phyloP scores from a whole-genome alignment of 2,113 vertebrate genomes.

The Vireo altiloquus region DNA sequence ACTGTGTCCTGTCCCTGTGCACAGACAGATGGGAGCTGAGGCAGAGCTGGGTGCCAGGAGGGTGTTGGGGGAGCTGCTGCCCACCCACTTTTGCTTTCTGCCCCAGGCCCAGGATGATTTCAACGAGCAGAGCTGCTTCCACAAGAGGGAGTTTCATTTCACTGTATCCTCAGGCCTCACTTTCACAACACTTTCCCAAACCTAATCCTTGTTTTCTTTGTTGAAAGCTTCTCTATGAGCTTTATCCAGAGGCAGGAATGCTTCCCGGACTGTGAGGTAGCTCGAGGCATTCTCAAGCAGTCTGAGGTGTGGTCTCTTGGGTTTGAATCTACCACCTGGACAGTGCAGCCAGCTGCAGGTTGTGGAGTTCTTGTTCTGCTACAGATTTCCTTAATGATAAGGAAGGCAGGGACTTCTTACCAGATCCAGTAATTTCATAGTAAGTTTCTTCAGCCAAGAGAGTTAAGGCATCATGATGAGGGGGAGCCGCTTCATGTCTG shows the following conservation, averaged over 20 bases:
- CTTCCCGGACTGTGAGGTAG: fast-evolving
- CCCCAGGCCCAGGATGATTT: background rate
- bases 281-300: fast-evolving
- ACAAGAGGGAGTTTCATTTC: background rate
- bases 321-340: background rate
- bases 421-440: background rate
- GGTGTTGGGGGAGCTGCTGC: background rate
- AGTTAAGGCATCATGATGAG: background rate
- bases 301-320: background rate
- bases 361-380: background rate
- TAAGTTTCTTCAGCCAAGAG: background rate
- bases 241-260: background rate
- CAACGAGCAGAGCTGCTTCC: background rate
- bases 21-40: fast-evolving
- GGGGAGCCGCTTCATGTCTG: background rate
- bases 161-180: background rate
- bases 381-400: background rate
- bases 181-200: background rate
- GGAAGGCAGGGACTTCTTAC: background rate
- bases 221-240: background rate
- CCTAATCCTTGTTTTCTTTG: background rate
- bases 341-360: background rate
- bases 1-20: background rate
- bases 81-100: background rate
- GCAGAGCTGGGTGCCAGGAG: background rate